These are phyloP conservation scores for Pseudotriccus pelzelni DNA, from an alignment of 2,797 vertebrate genomes.

Conservation along the genomic window DNA sequence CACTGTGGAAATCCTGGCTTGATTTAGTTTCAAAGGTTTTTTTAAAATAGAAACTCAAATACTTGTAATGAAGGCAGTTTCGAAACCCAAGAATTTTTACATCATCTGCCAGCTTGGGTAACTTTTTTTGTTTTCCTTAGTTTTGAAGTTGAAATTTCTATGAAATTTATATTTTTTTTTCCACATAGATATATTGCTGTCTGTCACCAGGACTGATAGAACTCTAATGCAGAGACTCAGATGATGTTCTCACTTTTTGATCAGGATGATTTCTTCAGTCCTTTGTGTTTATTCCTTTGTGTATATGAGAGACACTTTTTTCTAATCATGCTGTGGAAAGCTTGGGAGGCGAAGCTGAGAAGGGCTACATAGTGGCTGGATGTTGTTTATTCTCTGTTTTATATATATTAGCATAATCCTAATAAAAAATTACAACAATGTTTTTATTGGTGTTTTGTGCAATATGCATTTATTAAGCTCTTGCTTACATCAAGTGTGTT, in stretches of 20 bases:
- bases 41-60: not conserved
- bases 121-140: not conserved
- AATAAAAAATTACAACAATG: not conserved
- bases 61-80: not conserved
- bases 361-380: not conserved
- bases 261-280: not conserved
- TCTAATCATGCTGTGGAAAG: not conserved
- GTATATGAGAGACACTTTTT: not conserved
- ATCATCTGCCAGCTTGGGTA: not conserved
- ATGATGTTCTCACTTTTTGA: not conserved
- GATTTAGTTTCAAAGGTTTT: not conserved
- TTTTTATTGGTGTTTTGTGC: not conserved
- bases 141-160: not conserved
- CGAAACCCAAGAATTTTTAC: not conserved
- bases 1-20: not conserved
- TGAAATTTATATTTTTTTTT: not conserved
- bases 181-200: rapidly evolving
- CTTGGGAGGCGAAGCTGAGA: not conserved
- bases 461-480: not conserved
- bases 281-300: not conserved
- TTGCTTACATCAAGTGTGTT: not conserved
- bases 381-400: not conserved
- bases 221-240: not conserved
- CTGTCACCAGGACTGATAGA: not conserved
- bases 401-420: not conserved